Conservation (phyloP, 2,113 vertebrate species). For the Mustela lutreola region DNA sequence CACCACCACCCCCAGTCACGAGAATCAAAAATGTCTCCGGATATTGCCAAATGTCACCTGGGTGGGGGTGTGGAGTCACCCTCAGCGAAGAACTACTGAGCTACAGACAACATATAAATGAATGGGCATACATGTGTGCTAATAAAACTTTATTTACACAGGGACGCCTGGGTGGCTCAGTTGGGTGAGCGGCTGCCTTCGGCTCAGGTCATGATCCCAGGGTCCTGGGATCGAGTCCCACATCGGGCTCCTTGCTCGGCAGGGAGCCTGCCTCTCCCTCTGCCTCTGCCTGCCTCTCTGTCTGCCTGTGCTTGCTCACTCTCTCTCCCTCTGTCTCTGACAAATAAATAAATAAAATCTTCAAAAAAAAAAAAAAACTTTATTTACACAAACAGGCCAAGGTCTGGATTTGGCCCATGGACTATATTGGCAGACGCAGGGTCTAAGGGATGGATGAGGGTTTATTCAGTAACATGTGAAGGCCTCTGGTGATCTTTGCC, state of each 20-base stretch:
- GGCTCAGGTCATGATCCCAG: too few relatives aligned
- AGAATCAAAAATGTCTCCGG: background rate
- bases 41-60: background rate
- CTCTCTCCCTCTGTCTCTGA: too few relatives aligned
- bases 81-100: background rate
- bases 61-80: background rate
- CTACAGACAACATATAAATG: background rate
- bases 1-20: background rate
- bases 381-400: background rate
- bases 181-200: too few relatives aligned
- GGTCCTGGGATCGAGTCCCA: too few relatives aligned
- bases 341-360: too few relatives aligned
- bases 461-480: background rate
- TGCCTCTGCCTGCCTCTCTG: too few relatives aligned
- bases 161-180: too few relatives aligned
- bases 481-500: background rate
- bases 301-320: too few relatives aligned
- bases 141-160: constrained; percentile 41
- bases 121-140: background rate
- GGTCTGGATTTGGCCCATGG: background rate
- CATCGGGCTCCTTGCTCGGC: too few relatives aligned
- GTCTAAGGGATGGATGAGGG: background rate
- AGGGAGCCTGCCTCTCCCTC: too few relatives aligned
- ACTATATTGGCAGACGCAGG: background rate
- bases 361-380: background rate